Percentiles rank a stretch among this genome's conserved stretches.
Evolutionary conservation across 2,797 vertebrate species (phyloP).

Genomic region (Cheirogaleus major): DNA sequence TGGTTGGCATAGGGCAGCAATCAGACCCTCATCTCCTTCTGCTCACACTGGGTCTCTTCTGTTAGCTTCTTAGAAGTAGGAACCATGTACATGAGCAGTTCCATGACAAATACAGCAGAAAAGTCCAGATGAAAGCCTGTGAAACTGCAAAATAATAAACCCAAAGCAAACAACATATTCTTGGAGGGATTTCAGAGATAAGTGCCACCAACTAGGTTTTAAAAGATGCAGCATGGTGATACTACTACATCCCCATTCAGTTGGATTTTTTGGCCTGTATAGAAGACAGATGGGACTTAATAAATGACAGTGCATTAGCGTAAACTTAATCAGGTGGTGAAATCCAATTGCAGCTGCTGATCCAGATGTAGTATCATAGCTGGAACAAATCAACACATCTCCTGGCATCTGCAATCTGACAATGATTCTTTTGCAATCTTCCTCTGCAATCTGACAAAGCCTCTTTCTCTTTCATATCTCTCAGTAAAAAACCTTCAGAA

Average conservation of each 20-base stretch:
- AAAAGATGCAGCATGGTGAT: not conserved
- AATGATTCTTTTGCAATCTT: not conserved
- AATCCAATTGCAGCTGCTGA: constrained; percentile 22
- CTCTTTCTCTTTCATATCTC: not conserved
- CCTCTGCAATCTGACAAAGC: not conserved
- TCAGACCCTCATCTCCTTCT: not conserved
- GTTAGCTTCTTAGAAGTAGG: not conserved
- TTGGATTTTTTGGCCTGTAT: not conserved
- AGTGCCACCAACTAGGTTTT: not conserved
- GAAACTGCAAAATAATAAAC: not conserved
- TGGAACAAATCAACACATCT: constrained; percentile 22
- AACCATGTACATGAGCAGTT: not conserved
- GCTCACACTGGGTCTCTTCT: not conserved
- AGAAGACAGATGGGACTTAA: constrained; percentile 26
- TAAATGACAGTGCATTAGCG: not conserved
- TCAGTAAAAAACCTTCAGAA: not conserved
- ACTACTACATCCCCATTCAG: not conserved
- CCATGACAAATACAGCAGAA: not conserved
- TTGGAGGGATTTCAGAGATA: not conserved
- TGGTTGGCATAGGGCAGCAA: not conserved
- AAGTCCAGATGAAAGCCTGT: not conserved
- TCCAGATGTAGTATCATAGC: constrained; percentile 26
- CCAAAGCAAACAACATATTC: not conserved
- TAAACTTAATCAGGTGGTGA: constrained; percentile 24
- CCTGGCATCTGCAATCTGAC: not conserved